Percentiles rank a stretch among this genome's conserved stretches.
Evolutionary conservation across 2,113 vertebrate genomes (phyloP).

Genomic region (Labrus mixtus): DNA sequence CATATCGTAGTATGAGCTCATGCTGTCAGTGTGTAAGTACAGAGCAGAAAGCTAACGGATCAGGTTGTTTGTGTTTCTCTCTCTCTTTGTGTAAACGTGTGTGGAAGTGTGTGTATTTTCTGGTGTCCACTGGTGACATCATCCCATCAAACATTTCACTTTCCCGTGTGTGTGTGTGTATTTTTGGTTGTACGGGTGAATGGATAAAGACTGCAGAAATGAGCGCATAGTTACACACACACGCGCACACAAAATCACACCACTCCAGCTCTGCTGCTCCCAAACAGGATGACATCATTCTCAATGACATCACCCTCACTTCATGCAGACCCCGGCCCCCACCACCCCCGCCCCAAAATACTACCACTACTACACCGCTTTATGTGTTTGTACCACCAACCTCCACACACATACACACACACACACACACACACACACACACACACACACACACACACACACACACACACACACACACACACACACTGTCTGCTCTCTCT

Average conservation of each 20-base stretch:
- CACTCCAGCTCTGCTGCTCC: slow-evolving; percentile 1
- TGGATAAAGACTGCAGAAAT: neutral
- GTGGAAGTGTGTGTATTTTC: neutral
- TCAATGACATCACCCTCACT: slow-evolving; percentile 47
- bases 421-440: neutral
- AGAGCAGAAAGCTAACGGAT: neutral
- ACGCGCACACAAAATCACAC: neutral
- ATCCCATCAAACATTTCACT: neutral
- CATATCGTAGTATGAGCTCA: slow-evolving; percentile 16
- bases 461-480: neutral
- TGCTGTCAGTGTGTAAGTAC: neutral
- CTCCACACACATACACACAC: too few species aligned
- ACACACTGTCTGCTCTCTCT: too few species aligned
- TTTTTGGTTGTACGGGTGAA: neutral
- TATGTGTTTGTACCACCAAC: neutral
- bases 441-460: neutral
- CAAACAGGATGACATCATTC: slow-evolving; percentile 52
- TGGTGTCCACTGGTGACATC: slow-evolving; percentile 2
- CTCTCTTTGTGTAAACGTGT: neutral
- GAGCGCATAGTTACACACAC: neutral
- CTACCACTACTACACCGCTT: neutral
- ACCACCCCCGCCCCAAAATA: neutral
- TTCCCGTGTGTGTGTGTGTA: too few species aligned
- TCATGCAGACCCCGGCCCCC: too few species aligned
- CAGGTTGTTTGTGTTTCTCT: neutral